These are phyloP conservation scores for Dunckerocampus dactyliophorus DNA, from an alignment of 2,113 vertebrate genomes.

Conservation along the genomic window DNA sequence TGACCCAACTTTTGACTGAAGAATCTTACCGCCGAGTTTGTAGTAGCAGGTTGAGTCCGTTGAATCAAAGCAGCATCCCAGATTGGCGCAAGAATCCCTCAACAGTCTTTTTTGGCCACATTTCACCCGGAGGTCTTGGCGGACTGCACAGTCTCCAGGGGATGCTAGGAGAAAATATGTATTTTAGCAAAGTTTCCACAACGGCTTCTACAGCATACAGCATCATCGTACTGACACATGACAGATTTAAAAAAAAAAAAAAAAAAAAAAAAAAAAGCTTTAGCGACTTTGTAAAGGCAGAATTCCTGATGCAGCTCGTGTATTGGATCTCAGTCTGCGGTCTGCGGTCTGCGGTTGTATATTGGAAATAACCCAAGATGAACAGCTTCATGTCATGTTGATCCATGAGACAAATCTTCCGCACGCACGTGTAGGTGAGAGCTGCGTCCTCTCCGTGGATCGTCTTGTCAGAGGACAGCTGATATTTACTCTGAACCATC, in stretches of 20 bases:
- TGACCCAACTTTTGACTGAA: background rate
- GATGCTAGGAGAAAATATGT: constrained; percentile 20
- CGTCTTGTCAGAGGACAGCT: constrained; percentile 59
- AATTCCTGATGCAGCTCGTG: too few species aligned
- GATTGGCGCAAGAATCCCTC: constrained; percentile 34
- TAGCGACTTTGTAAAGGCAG: too few species aligned
- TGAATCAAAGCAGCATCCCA: constrained; percentile 61
- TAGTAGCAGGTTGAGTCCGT: constrained; percentile 50
- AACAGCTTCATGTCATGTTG: too few species aligned
- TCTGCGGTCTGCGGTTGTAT: too few species aligned
- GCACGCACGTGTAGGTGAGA: constrained; percentile 38
- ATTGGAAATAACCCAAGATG: too few species aligned
- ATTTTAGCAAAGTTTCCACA: too few species aligned
- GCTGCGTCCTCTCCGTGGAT: background rate
- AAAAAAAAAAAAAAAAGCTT: too few species aligned
- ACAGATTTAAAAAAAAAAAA: too few species aligned
- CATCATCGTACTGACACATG: too few species aligned
- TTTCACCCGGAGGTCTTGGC: constrained; percentile 30
- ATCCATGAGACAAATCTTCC: background rate
- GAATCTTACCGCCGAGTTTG: constrained; percentile 51
- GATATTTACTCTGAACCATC: constrained; percentile 59
- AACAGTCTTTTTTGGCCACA: constrained; percentile 46
- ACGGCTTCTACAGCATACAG: too few species aligned
- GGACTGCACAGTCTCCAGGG: constrained; percentile 34
- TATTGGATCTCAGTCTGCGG: too few species aligned